Conservation (phyloP, 2,888 invertebrate species). For the Drosophila nigritarsus region DNA sequence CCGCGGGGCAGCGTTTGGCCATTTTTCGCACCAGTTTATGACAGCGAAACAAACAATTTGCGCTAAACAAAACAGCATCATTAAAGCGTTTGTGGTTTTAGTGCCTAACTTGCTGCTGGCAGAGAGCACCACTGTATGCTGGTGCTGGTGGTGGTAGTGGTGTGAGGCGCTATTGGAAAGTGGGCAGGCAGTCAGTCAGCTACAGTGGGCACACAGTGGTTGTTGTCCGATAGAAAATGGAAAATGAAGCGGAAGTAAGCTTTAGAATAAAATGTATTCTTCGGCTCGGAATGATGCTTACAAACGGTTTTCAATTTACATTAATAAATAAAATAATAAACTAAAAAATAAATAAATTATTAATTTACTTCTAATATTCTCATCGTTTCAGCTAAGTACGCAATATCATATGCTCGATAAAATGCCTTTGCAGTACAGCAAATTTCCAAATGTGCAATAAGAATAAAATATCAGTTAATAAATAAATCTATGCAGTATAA, state of each 20-base stretch:
- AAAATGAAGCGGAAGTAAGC: not conserved
- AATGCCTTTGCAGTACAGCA: not conserved
- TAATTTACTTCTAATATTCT: not conserved
- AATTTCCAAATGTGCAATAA: not conserved
- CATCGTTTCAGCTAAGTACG: not conserved
- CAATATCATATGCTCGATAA: not conserved
- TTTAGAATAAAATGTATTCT: not conserved
- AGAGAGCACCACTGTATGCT: constrained; percentile 23
- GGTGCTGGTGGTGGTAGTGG: constrained; percentile 1
- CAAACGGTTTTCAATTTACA: not conserved
- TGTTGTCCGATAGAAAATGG: not conserved
- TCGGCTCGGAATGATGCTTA: not conserved
- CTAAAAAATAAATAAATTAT: not conserved
- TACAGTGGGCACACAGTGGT: constrained; percentile 42
- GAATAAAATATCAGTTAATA: not conserved
- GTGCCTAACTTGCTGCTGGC: constrained; percentile 61
- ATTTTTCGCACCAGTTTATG: constrained; percentile 82
- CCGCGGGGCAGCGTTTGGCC: constrained; percentile 67
- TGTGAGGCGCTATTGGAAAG: constrained; percentile 42
- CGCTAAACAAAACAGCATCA: constrained; percentile 83
- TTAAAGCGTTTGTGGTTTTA: constrained; percentile 83
- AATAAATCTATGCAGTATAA: not conserved
- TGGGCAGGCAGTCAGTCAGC: constrained; percentile 42
- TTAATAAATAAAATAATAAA: not conserved
- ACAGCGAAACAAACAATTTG: constrained; percentile 83